Base-by-base conservation (phyloP, 2,113 vertebrate genomes). In the Cebus imitator region DNA sequence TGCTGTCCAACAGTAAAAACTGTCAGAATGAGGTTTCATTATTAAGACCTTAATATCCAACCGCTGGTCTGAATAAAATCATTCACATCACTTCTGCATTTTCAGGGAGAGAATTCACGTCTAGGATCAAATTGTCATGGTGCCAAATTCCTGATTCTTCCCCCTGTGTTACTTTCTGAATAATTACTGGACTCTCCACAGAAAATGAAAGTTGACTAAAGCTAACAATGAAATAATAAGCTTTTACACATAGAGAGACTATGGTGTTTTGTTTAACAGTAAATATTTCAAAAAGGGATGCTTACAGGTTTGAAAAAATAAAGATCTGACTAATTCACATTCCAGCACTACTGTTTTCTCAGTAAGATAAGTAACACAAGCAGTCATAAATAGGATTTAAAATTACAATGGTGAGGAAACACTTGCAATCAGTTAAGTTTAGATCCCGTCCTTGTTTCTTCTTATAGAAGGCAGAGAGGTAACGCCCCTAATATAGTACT, bases 21-120 rank as follows among this genome's bases (percentile, higher is more conserved):
- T 97, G 92, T 97, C 96, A 96, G 73, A 95, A 96, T 95, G 92
- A 97, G 82, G 0, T 96, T 98, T 95, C 97, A 95, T 97, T 97
- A 98, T 97, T 96, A 98, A 98, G 97, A 98, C 75, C 97, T 98
- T 98, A 97, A 87, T 94, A 97, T 97, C 95, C 95, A 97, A 68
- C 92, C 76, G 45, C 72, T 98, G 80, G 52, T 94, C 92, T 94
- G 93, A 97, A 97, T 93, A 96, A 90, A 96, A 87, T 83, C 92
- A 91, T 68, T 92, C 95, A 80, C 95, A 96, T 87, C 85, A 25
- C 23, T 18, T 35, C 76, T 85, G 87, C 37, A 95, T 75, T 97
- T 96, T 87, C 58, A 95, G 83, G 94, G 93, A 89, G 75, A 96
- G 92, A 94, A 98, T 73, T 97, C 96, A 95, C 97, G 98, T 98